Evolutionary conservation across 2,888 invertebrate genomes (phyloP).

Genomic region (Metopia argyrocephala): DNA sequence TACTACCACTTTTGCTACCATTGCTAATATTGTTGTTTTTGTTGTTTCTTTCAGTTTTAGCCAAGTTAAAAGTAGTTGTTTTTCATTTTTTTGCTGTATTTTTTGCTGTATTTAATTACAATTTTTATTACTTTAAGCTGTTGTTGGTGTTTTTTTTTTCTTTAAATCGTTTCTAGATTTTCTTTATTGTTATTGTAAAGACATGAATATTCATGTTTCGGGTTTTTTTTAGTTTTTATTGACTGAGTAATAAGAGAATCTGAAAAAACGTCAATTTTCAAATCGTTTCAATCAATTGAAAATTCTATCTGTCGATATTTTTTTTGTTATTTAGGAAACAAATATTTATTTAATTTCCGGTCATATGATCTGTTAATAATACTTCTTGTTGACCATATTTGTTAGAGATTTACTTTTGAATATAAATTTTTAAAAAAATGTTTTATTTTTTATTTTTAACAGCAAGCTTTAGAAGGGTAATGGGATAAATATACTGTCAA

Average conservation of each 20-base stretch:
- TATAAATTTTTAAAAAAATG: too few relatives aligned
- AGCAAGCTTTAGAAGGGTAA: too few relatives aligned
- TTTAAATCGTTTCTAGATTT: slow-evolving; percentile 26
- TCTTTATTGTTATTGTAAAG: slow-evolving; percentile 25
- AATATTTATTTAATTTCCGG: slow-evolving; percentile 57
- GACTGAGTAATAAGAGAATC: slow-evolving; percentile 57
- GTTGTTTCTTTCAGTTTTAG: slow-evolving; percentile 22
- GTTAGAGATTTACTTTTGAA: neutral
- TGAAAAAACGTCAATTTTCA: slow-evolving; percentile 62
- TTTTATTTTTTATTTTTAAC: too few relatives aligned
- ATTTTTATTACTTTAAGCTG: slow-evolving; percentile 62
- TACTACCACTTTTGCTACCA: slow-evolving; percentile 64
- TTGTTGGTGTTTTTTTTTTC: slow-evolving; percentile 35
- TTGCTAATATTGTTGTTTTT: slow-evolving; percentile 35
- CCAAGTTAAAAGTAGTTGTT: slow-evolving; percentile 63
- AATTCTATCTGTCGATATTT: slow-evolving; percentile 52
- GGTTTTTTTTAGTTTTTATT: slow-evolving; percentile 46
- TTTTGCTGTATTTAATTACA: slow-evolving; percentile 64
- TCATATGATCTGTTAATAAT: slow-evolving; percentile 40
- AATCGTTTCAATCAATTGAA: slow-evolving; percentile 59
- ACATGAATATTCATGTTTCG: slow-evolving; percentile 62
- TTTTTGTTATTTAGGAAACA: neutral
- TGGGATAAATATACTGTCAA: too few relatives aligned
- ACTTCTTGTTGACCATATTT: neutral
- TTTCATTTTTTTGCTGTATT: slow-evolving; percentile 48